Evolutionary conservation across 2,797 vertebrate species (phyloP), one percentile per base, ranked within the genome.

Genomic region (Clarias pachynema): DNA sequence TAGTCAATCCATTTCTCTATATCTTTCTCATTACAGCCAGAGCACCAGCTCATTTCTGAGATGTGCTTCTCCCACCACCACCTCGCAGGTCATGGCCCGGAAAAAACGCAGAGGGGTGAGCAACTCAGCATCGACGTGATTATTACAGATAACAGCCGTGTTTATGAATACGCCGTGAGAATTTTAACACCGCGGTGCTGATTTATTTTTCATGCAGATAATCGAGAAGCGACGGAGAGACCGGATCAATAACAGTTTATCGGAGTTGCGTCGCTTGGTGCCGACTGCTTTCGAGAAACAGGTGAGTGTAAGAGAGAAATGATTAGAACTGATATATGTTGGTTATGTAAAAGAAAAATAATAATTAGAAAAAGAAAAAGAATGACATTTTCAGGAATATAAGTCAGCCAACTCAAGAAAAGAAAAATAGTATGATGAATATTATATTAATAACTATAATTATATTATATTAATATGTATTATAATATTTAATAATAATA

Each of bases 141-240:
- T 18, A 81, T 6, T 24, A 60, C 56, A 78, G 5, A 8, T 14
- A 53, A 14, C 49, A 53, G 49, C 14, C 49, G 60, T 62, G 60
- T n/a, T 2, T 62, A 4, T 63, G 29, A 44, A 10, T 22, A 31
- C 20, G 1, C 4, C 2, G 29, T 78, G 24, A 63, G 40, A 26
- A 26, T 44, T 34, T 63, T 79, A 9, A 63, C 60, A 20, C 14
- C 5, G 18, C 22, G 70, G 1, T 9, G 60, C 29, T 70, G 53
- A 70, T 49, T 18, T 26, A 73, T 85, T 59, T 44, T 89, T 87
- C 49, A 12, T 12, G 26, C 91, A 99, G 98, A 96, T 99, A 56
- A 98, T 99, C 89, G 98, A 99, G 94, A 99, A 99, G 95, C 93
- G 97, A 90, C 96, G 97, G 82, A 94, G 97, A 89, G 97, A 99